Percentiles rank a stretch among this genome's conserved stretches.
Conservation (phyloP, 1,140 invertebrate species). For the Amphibalanus amphitrite region DNA sequence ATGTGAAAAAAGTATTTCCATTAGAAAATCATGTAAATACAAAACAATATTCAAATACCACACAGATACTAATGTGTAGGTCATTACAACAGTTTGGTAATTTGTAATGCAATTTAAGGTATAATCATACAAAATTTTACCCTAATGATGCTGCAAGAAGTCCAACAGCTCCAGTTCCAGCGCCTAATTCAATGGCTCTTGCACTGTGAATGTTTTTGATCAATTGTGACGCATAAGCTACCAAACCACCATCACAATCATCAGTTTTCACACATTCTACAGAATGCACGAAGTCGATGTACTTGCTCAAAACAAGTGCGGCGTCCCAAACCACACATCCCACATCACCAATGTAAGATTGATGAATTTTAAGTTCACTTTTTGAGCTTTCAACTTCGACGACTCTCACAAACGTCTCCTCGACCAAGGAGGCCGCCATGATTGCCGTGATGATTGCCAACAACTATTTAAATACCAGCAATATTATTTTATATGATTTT, state of each 20-base stretch:
- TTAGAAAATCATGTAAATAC: too few species aligned
- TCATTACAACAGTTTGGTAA: too few species aligned
- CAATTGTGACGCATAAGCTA: background rate
- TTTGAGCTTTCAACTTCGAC: background rate
- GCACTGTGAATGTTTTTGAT: background rate
- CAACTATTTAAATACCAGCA: too few species aligned
- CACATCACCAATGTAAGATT: background rate
- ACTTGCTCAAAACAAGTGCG: background rate
- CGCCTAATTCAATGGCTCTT: background rate
- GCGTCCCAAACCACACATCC: background rate
- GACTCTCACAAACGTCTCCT: background rate
- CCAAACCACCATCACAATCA: background rate
- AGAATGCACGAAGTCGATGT: background rate
- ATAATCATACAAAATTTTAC: too few species aligned
- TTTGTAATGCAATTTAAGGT: too few species aligned
- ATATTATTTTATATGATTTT: too few species aligned
- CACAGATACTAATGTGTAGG: too few species aligned
- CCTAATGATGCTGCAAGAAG: background rate
- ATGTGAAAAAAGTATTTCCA: too few species aligned
- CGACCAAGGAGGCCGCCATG: background rate
- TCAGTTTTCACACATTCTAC: background rate
- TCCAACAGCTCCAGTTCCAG: background rate
- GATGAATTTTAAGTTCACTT: background rate
- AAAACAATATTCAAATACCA: too few species aligned
- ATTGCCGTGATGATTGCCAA: too few species aligned